Evolutionary conservation across 2,888 invertebrate genomes (phyloP), one percentile per base, ranked within the genome.

Genomic region (Oxycera nigricornis): DNA sequence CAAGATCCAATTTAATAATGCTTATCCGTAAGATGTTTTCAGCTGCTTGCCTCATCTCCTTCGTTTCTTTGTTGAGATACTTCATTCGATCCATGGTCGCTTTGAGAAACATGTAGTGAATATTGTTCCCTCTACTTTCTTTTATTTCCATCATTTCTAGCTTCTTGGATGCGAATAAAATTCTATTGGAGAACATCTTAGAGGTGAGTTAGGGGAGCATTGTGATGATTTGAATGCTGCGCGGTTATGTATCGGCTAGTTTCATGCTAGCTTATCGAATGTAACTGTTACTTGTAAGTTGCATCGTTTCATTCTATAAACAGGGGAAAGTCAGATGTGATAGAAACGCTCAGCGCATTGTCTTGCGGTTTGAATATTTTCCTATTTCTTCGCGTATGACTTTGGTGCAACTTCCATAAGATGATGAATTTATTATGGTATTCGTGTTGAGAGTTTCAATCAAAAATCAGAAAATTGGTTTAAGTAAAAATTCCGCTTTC

Each of bases 71-170:
- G 65, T 24, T 41, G 17, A 39, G 39, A 65, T 41, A 26, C 39
- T 22, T 17, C 35, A 35, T 35, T 62, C 62, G 35, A 17, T 62
- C 62, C 22, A 39, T 65, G 65, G 30, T 65, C 11, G 39, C 11
- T 24, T 39, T 24, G 9, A 14, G 30, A 17, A 41, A 41, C 65
- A 17, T 41, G 22, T 65, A 20, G 41, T 41, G 22, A 28, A 55
- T 52, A 31, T 55, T 52, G 70, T 52, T 70, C 14, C 70, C 70
- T 70, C 70, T 35, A 70, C 70, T 70, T 70, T 70, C 65, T 46
- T 20, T 46, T 68, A 50, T 68, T 68, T 68, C 39, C 68, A 17
- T 68, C 68, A 28, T 68, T 52, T 68, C 39, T 17, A 41, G 65
- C 41, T 65, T 41, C 65, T 24, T 41, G 4, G n/a, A 14, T 35